Conservation (phyloP, 2,113 vertebrate genomes). For the Cygnus buccinator region DNA sequence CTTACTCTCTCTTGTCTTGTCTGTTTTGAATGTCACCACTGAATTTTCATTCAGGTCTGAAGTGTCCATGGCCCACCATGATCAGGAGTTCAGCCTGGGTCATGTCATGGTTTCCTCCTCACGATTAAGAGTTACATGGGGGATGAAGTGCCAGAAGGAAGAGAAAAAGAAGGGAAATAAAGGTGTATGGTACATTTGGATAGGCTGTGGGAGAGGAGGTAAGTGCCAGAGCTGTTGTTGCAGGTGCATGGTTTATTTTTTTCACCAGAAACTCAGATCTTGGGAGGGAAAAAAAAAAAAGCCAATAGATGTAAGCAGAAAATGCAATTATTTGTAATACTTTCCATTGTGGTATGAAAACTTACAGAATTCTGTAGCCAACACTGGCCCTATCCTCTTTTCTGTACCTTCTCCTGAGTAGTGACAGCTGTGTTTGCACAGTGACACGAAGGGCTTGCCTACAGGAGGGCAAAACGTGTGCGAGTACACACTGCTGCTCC, state of each 20-base stretch:
- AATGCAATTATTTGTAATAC: background rate
- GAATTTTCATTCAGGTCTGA: background rate
- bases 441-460: background rate
- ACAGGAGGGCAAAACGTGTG: background rate
- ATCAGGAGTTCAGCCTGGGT: background rate
- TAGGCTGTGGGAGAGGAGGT: background rate
- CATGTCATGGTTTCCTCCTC: fast-evolving
- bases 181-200: background rate
- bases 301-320: background rate
- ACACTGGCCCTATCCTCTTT: background rate
- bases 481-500: background rate
- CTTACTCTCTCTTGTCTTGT: background rate
- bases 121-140: background rate
- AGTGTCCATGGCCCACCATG: background rate
- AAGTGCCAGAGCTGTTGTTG: background rate
- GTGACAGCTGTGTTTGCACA: background rate
- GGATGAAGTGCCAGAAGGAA: background rate
- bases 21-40: background rate
- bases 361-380: background rate
- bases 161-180: background rate
- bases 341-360: background rate
- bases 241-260: background rate
- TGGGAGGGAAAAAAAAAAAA: background rate
- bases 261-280: background rate
- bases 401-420: background rate